Conservation (phyloP, 2,888 invertebrate species). For the Lochmaea capreae region DNA sequence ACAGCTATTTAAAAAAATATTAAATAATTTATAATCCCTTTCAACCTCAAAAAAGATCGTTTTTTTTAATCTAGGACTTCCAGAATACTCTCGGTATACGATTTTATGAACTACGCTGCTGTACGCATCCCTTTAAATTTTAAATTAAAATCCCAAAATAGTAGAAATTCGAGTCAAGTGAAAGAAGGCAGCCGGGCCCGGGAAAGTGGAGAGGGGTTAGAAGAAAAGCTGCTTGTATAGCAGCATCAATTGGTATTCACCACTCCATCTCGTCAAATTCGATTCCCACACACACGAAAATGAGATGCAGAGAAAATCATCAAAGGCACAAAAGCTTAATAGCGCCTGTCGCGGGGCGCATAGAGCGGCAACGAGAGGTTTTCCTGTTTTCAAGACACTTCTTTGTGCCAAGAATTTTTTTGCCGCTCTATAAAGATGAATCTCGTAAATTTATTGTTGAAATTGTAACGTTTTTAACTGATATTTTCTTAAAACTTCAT, state of each 20-base stretch:
- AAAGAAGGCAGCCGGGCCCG: slow-evolving; percentile 33
- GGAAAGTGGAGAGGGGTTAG: slow-evolving; percentile 42
- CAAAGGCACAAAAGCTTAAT: slow-evolving; percentile 67
- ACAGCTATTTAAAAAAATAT: no score
- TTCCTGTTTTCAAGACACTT: slow-evolving; percentile 25
- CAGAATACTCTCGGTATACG: not conserved
- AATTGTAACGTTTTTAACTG: not conserved
- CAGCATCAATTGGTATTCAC: slow-evolving; percentile 65
- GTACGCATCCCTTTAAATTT: slow-evolving; percentile 24
- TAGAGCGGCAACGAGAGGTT: slow-evolving; percentile 35
- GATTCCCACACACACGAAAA: slow-evolving; percentile 65
- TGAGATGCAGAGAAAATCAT: slow-evolving; percentile 68
- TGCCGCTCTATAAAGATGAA: not conserved
- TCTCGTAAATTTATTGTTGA: not conserved
- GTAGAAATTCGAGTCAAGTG: slow-evolving; percentile 45
- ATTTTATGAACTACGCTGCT: not conserved
- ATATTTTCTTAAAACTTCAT: not conserved
- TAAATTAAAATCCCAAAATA: slow-evolving; percentile 51
- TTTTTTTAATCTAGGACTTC: no score
- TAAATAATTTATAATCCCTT: no score
- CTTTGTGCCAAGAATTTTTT: slow-evolving; percentile 13
- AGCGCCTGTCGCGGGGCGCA: slow-evolving; percentile 53
- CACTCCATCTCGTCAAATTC: slow-evolving; percentile 66
- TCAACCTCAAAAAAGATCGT: no score
- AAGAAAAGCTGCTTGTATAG: slow-evolving; percentile 59